Percentiles rank a stretch among this genome's conserved stretches.
phyloP scores from a whole-genome alignment of 2,888 invertebrate genomes.

The Pyrochroa serraticornis region DNA sequence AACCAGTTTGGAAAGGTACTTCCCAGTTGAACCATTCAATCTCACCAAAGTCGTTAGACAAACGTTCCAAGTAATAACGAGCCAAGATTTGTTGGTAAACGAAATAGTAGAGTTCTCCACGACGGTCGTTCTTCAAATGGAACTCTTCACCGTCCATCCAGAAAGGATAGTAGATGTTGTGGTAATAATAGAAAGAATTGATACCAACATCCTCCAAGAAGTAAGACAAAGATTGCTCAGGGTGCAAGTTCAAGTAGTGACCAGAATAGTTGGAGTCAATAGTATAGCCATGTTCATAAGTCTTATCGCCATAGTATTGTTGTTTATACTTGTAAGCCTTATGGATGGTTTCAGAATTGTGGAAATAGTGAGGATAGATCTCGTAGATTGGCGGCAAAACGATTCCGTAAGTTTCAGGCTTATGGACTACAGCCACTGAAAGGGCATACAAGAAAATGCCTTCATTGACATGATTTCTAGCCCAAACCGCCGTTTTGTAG shows the following conservation, averaged over 20 bases:
- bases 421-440: conserved; percentile 67
- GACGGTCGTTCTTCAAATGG: conserved; percentile 60
- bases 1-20: conserved; percentile 64
- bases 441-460: conserved; percentile 71
- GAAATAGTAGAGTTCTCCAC: conserved; percentile 71
- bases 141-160: conserved; percentile 67
- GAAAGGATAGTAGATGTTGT: conserved; percentile 66
- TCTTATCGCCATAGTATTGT: conserved; percentile 52
- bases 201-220: conserved; percentile 75
- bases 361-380: conserved; percentile 74
- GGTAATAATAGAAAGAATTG: conserved; percentile 69
- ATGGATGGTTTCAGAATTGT: conserved; percentile 70
- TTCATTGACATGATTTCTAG: conserved; percentile 72
- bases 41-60: conserved; percentile 72
- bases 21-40: conserved; percentile 65
- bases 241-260: conserved; percentile 61
- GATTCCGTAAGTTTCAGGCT: conserved; percentile 68
- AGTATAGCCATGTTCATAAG: conserved; percentile 55
- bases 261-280: conserved; percentile 70
- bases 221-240: conserved; percentile 67
- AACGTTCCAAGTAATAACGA: conserved; percentile 77
- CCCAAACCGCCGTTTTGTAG: conserved; percentile 71
- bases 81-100: conserved; percentile 72
- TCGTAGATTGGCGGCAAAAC: conserved; percentile 75
- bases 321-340: conserved; percentile 69